Conservation (phyloP, 2,888 invertebrate species). For the Synergus laeviventris region DNA sequence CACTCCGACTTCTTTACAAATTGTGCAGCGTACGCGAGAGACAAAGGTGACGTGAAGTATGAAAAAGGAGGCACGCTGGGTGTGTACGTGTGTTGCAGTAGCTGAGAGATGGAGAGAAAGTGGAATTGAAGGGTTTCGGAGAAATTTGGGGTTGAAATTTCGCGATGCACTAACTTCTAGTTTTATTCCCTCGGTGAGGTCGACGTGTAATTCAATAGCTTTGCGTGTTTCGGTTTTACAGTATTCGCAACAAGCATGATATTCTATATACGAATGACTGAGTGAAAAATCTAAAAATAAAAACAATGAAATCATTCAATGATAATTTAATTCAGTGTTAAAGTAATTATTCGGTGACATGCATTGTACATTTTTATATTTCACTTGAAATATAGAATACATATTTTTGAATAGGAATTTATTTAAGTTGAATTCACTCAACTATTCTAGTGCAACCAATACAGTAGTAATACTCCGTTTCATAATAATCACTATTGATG, state of each 20-base stretch:
- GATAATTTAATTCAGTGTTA: not conserved
- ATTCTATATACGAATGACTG: not conserved
- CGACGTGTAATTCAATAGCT: constrained; percentile 23
- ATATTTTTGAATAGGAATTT: too few species aligned
- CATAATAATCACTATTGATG: too few species aligned
- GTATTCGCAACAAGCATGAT: not conserved
- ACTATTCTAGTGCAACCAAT: too few species aligned
- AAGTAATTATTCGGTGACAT: too few species aligned
- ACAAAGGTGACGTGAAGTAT: constrained; percentile 31
- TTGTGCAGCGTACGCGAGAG: not conserved
- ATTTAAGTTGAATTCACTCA: too few species aligned
- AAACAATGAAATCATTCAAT: not conserved
- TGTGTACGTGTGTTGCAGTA: constrained; percentile 12
- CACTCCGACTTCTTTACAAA: constrained; percentile 1
- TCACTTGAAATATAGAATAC: too few species aligned
- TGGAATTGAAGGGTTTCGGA: not conserved
- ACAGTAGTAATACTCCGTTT: too few species aligned
- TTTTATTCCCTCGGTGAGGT: constrained; percentile 1
- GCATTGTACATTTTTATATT: too few species aligned
- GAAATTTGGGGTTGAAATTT: constrained; percentile 23
- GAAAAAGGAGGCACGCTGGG: not conserved
- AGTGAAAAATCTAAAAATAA: not conserved
- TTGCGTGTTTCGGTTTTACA: not conserved
- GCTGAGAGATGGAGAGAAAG: not conserved
- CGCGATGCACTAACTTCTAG: not conserved